These are phyloP conservation scores for Apodemus agrarius DNA, from an alignment of 2,797 vertebrate genomes.

Conservation along the genomic window DNA sequence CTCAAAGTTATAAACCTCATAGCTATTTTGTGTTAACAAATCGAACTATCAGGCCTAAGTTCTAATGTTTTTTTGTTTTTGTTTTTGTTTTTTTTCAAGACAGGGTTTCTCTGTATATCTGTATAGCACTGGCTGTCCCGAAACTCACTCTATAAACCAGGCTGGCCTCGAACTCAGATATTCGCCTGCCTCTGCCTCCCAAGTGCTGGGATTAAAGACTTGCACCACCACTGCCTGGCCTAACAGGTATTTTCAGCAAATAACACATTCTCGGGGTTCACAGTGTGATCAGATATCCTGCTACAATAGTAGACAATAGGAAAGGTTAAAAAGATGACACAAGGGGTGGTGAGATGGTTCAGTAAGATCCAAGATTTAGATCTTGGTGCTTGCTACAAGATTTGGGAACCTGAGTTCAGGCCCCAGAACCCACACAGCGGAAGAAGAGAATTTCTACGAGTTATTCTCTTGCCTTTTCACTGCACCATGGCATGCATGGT, in stretches of 20 bases:
- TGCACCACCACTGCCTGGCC: no score
- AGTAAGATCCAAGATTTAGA: no score
- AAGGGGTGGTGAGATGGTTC: not conserved
- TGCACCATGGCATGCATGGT: not conserved
- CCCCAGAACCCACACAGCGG: not conserved
- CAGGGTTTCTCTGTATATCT: no score
- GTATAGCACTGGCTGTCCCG: no score
- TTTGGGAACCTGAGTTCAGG: not conserved
- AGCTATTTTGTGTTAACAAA: not conserved
- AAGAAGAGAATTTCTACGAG: not conserved
- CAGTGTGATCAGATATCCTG: not conserved
- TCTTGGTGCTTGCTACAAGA: not conserved
- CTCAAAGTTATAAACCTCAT: not conserved
- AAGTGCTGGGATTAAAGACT: no score
- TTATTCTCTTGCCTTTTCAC: not conserved
- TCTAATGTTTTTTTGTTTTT: no score
- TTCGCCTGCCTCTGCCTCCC: no score
- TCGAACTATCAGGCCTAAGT: not conserved
- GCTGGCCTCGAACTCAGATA: no score
- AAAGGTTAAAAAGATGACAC: not conserved
- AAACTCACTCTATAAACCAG: no score
- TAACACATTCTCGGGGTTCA: not conserved
- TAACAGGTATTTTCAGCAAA: not conserved
- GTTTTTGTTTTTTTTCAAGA: no score
- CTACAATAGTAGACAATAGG: not conserved